phyloP scores from a whole-genome alignment of 2,113 vertebrate species.

The Cheirogaleus medius region DNA sequence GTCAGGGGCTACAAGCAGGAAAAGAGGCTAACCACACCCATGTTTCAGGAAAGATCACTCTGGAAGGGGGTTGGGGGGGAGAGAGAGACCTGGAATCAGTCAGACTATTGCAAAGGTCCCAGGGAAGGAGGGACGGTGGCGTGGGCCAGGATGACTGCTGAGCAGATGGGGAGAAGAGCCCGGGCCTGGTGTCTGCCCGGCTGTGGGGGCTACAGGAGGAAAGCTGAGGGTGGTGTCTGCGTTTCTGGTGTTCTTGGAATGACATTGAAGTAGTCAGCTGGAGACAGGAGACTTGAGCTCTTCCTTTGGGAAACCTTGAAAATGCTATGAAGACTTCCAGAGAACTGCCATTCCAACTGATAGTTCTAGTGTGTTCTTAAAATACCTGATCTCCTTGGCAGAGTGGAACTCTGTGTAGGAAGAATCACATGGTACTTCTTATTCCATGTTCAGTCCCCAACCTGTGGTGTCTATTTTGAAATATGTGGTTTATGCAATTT shows the following conservation, averaged over 20 bases:
- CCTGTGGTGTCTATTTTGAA: constrained; percentile 61
- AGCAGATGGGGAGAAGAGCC: background rate
- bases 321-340: background rate
- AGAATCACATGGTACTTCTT: constrained; percentile 18
- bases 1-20: background rate
- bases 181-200: background rate
- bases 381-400: constrained; percentile 65
- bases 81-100: background rate
- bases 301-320: background rate
- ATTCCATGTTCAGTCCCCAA: constrained; percentile 21
- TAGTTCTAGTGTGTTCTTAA: constrained; percentile 50
- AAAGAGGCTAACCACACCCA: background rate
- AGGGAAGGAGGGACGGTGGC: background rate
- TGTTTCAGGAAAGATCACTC: background rate
- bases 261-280: background rate
- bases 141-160: background rate
- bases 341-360: background rate
- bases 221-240: background rate
- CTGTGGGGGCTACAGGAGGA: background rate
- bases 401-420: constrained; percentile 57
- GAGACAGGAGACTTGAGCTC: background rate
- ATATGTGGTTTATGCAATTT: constrained; percentile 23
- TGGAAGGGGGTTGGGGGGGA: background rate
- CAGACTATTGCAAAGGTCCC: background rate
- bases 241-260: background rate